Conservation (phyloP, 1,140 invertebrate genomes). For the Myzus persicae region DNA sequence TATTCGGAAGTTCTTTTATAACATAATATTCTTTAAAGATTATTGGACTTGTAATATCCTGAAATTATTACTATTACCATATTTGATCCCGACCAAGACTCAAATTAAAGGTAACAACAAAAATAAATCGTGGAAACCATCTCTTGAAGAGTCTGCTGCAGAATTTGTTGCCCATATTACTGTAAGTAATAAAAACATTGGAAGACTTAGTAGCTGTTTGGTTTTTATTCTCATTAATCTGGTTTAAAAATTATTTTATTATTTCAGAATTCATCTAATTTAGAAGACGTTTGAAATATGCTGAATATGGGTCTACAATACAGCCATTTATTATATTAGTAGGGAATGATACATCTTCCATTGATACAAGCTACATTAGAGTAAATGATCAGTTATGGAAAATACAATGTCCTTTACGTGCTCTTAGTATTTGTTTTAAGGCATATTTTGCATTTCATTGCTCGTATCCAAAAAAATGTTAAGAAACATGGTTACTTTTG, state of each 20-base stretch:
- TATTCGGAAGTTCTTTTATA: background rate
- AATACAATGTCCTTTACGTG: background rate
- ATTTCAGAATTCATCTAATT: background rate
- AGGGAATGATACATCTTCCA: background rate
- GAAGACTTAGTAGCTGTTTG: background rate
- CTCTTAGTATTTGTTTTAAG: slow-evolving; percentile 6
- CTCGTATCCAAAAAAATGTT: background rate
- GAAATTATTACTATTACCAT: background rate
- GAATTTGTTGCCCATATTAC: background rate
- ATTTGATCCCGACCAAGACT: background rate
- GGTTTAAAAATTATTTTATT: background rate
- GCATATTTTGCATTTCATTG: background rate
- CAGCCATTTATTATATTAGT: background rate
- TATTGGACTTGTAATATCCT: slow-evolving; percentile 1
- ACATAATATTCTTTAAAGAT: background rate
- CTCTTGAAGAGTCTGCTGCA: background rate
- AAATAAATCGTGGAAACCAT: background rate
- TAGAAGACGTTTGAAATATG: background rate
- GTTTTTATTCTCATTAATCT: background rate
- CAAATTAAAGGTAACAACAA: background rate
- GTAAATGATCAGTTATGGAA: background rate
- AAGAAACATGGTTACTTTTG: background rate
- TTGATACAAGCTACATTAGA: background rate
- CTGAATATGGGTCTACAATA: slow-evolving; percentile 6
- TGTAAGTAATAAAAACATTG: background rate